Conservation (phyloP, 2,797 vertebrate species). For the Kryptopterus vitreolus region DNA sequence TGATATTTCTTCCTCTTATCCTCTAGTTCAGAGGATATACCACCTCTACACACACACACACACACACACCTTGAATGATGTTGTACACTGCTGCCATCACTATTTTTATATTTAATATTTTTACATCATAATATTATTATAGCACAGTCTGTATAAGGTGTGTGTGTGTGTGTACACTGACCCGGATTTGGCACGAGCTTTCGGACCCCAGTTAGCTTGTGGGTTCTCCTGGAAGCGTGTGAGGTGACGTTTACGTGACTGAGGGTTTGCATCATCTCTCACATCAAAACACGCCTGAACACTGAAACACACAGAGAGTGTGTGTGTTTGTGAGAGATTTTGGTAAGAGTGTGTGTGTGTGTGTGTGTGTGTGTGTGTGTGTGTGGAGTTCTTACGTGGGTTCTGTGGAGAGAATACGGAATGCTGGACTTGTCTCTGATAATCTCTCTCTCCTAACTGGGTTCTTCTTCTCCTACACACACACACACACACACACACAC, state of each 20-base stretch:
- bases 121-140: neutral
- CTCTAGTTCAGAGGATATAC: slow-evolving; percentile 64
- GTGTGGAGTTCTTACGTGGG: slow-evolving; percentile 70
- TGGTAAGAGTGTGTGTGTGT: neutral
- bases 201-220: slow-evolving; percentile 90
- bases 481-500: slow-evolving; percentile 18
- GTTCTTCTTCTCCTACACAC: slow-evolving; percentile 78
- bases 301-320: slow-evolving; percentile 58
- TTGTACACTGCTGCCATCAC: neutral
- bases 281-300: slow-evolving; percentile 84
- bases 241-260: slow-evolving; percentile 83
- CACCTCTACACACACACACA: slow-evolving; percentile 55
- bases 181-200: slow-evolving; percentile 83
- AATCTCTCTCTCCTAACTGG: slow-evolving; percentile 88
- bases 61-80: neutral
- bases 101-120: no score
- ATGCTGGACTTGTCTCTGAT: slow-evolving; percentile 79
- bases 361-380: neutral
- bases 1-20: slow-evolving; percentile 78
- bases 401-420: slow-evolving; percentile 80
- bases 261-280: slow-evolving; percentile 88
- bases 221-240: slow-evolving; percentile 92
- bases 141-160: neutral
- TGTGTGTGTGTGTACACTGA: slow-evolving; percentile 52
- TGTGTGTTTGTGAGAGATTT: neutral